These are phyloP conservation scores for Chelonoidis abingdonii DNA, from an alignment of 2,113 vertebrate genomes.

Conservation along the genomic window DNA sequence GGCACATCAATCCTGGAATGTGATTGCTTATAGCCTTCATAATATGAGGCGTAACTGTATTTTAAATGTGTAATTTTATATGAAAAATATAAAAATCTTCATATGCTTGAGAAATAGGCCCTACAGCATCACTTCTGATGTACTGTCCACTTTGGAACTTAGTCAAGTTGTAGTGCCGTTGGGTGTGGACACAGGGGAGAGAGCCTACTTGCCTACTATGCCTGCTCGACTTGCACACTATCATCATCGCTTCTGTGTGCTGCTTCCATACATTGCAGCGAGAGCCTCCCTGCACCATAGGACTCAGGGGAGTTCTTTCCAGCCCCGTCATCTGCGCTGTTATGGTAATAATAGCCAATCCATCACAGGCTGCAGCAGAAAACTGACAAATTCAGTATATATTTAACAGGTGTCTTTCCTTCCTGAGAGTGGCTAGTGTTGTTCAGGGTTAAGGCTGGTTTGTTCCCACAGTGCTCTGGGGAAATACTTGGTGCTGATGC, in stretches of 20 bases:
- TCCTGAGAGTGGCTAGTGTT: background rate
- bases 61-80: background rate
- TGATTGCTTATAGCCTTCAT: background rate
- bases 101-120: background rate
- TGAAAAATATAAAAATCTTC: accelerated
- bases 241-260: background rate
- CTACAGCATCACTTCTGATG: background rate
- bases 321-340: background rate
- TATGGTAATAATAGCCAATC: background rate
- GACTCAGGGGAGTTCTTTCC: background rate
- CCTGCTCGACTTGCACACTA: background rate
- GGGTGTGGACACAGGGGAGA: background rate
- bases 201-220: background rate
- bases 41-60: background rate
- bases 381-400: background rate
- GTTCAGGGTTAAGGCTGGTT: background rate
- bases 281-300: accelerated
- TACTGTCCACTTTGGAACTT: background rate
- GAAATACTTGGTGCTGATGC: background rate
- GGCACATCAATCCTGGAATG: background rate
- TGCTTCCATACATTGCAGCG: background rate
- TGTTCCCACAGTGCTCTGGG: background rate
- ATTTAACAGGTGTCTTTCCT: background rate
- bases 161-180: background rate
- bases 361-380: background rate